Percentiles rank a stretch among this genome's conserved stretches.
Evolutionary conservation across 2,888 invertebrate genomes (phyloP).

Genomic region (Spilosoma lubricipeda): DNA sequence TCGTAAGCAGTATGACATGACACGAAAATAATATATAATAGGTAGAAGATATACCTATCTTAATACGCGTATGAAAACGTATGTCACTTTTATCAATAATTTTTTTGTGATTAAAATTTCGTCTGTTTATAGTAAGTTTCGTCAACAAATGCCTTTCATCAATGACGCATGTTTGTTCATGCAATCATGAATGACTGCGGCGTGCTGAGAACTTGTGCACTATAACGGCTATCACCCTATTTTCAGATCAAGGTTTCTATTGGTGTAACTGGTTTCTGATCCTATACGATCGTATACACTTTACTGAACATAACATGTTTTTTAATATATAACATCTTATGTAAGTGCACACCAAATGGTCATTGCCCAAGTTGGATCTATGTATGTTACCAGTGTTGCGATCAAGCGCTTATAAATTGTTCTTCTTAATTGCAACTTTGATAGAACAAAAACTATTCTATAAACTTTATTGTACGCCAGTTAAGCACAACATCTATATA

Average conservation of each 20-base stretch:
- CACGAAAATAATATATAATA: too few species aligned
- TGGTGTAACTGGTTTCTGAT: conserved; percentile 10
- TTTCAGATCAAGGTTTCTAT: conserved; percentile 21
- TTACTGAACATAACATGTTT: conserved; percentile 17
- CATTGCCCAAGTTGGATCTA: conserved; percentile 10
- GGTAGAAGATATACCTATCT: neutral
- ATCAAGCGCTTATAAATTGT: neutral
- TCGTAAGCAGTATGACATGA: too few species aligned
- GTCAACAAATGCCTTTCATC: conserved; percentile 27
- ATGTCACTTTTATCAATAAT: conserved; percentile 18
- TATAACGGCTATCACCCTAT: conserved; percentile 20
- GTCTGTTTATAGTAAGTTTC: conserved; percentile 30
- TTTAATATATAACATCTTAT: neutral
- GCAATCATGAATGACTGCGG: conserved; percentile 22
- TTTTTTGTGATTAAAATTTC: conserved; percentile 26
- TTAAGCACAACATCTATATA: too few species aligned
- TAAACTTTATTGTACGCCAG: too few species aligned
- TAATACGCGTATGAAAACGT: neutral
- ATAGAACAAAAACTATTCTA: too few species aligned
- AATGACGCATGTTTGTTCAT: conserved; percentile 22
- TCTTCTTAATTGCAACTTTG: too few species aligned
- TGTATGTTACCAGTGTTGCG: neutral
- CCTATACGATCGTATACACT: conserved; percentile 10
- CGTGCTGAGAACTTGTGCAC: conserved; percentile 22
- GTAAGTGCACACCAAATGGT: conserved; percentile 4